phyloP scores from a whole-genome alignment of 2,888 invertebrate species.

The Periphyllus acericola region DNA sequence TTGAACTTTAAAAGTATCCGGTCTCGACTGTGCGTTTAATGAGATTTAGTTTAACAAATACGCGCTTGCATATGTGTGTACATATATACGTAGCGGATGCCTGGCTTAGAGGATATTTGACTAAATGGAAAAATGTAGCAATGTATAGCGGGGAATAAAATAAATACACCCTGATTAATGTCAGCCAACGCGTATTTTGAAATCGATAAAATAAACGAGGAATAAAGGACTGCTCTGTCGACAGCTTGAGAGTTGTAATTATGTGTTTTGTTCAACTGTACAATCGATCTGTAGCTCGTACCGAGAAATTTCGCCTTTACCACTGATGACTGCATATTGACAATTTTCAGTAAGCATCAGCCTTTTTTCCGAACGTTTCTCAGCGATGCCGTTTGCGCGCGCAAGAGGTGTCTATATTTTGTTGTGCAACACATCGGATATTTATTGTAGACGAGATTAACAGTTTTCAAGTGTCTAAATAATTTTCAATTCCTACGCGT shows the following conservation, averaged over 20 bases:
- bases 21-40: not conserved
- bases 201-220: constrained; percentile 19
- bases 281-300: not conserved
- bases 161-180: not conserved
- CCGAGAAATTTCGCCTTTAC: not conserved
- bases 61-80: not conserved
- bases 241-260: constrained; percentile 12
- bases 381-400: not conserved
- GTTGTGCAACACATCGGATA: not conserved
- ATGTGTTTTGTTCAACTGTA: constrained; percentile 7
- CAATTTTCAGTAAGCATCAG: not conserved
- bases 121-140: not conserved
- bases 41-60: not conserved
- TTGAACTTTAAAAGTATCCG: too few species aligned
- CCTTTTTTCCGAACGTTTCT: not conserved
- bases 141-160: not conserved
- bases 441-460: too few species aligned
- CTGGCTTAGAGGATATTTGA: not conserved
- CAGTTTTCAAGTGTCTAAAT: too few species aligned
- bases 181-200: not conserved
- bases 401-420: too few species aligned
- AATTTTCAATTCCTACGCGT: too few species aligned
- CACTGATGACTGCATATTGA: not conserved
- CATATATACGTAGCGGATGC: too few species aligned
- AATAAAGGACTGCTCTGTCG: constrained; percentile 3